These are phyloP conservation scores for Lasiurus cinereus DNA, from an alignment of 2,113 vertebrate genomes.

Conservation along the genomic window DNA sequence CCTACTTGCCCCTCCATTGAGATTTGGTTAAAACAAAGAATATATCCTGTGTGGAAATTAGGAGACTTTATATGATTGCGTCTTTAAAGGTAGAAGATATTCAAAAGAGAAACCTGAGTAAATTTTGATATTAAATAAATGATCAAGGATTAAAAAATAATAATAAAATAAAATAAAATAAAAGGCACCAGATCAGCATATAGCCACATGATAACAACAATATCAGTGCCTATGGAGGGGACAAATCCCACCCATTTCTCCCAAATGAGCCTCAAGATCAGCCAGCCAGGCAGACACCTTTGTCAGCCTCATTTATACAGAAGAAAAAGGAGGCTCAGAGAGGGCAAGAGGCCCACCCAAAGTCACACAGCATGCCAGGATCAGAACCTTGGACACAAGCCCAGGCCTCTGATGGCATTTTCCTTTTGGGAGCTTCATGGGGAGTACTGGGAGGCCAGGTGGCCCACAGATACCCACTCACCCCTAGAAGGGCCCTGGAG, in stretches of 20 bases:
- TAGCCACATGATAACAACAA: background rate
- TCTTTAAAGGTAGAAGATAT: background rate
- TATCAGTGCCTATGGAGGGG: rapidly evolving
- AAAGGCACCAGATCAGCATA: rapidly evolving
- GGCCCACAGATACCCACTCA: background rate
- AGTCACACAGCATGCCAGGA: background rate
- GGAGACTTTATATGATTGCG: background rate
- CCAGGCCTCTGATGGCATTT: background rate
- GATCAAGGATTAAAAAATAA: background rate
- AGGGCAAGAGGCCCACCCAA: background rate
- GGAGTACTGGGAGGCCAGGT: background rate
- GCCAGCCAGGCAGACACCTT: background rate
- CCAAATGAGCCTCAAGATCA: background rate
- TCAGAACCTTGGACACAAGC: background rate
- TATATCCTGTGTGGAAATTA: background rate
- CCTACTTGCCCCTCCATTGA: background rate
- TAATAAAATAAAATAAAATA: too few relatives aligned
- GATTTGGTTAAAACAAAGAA: background rate
- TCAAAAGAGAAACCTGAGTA: background rate
- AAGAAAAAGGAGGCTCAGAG: background rate
- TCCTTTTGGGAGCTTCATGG: background rate
- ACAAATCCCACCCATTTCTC: background rate
- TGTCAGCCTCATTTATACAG: background rate
- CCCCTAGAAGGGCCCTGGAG: background rate
- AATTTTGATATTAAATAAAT: background rate